Conservation (phyloP, 1,140 invertebrate genomes). For the Aricia agestis region DNA sequence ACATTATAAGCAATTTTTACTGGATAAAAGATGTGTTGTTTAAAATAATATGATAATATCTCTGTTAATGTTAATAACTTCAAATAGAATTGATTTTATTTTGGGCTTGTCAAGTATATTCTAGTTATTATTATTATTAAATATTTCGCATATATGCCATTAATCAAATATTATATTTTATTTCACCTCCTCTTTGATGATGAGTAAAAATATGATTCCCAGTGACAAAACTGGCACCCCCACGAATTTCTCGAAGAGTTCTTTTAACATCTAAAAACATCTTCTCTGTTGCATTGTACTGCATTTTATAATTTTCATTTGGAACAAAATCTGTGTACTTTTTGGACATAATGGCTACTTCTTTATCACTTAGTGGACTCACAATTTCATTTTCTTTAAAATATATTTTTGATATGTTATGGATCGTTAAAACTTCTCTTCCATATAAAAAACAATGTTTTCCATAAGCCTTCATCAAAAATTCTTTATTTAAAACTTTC, state of each 20-base stretch:
- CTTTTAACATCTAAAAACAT: conserved; percentile 68
- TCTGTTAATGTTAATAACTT: too few species aligned
- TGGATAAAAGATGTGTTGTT: too few species aligned
- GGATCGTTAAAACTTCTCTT: conserved; percentile 76
- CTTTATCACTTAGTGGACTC: conserved; percentile 62
- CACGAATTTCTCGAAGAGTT: conserved; percentile 49
- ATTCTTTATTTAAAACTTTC: conserved; percentile 61
- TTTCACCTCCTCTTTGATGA: conserved; percentile 71
- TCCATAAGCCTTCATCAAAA: conserved; percentile 62
- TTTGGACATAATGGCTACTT: conserved; percentile 63
- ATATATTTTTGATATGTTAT: conserved; percentile 77
- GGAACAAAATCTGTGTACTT: conserved; percentile 73
- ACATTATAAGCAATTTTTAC: too few species aligned
- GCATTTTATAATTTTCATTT: conserved; percentile 47
- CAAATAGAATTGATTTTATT: too few species aligned
- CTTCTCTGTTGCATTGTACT: conserved; percentile 60
- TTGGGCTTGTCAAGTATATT: too few species aligned
- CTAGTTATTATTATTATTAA: neutral
- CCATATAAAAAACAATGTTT: conserved; percentile 55
- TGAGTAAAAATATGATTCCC: conserved; percentile 77
- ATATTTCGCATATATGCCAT: too few species aligned
- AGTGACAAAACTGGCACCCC: conserved; percentile 57
- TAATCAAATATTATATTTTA: neutral
- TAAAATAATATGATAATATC: too few species aligned
- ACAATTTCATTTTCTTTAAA: conserved; percentile 68